A percentile compares a stretch with the other conserved stretches of the same genome.
Evolutionary conservation across 2,888 invertebrate genomes (phyloP).

Genomic region (Oxyteleia sp.): DNA sequence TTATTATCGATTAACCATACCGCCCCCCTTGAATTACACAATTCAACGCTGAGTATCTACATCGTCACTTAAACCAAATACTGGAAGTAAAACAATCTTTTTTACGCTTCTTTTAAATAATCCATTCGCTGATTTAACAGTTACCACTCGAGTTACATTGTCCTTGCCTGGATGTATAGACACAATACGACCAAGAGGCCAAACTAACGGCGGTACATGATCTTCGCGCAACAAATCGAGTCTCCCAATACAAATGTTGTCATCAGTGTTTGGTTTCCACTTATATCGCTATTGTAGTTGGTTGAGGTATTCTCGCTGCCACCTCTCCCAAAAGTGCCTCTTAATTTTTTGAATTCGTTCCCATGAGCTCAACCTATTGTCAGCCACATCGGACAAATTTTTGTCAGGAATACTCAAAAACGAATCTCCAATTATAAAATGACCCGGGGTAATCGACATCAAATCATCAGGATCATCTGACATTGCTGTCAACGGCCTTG

Average conservation of each 20-base stretch:
- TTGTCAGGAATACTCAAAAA: no score
- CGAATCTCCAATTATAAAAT: no score
- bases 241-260: constrained; percentile 35
- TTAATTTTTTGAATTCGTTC: constrained; percentile 57
- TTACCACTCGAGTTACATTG: constrained; percentile 67
- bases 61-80: no score
- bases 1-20: neutral
- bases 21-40: neutral
- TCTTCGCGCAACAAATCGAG: constrained; percentile 71
- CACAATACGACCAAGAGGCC: constrained; percentile 74
- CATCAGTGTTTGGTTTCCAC: constrained; percentile 25
- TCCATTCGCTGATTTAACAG: constrained; percentile 1
- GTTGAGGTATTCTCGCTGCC: constrained; percentile 57
- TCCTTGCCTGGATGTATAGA: constrained; percentile 75
- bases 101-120: constrained; percentile 8
- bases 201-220: constrained; percentile 67
- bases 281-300: constrained; percentile 58
- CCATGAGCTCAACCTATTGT: constrained; percentile 62
- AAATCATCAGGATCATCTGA: no score
- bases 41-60: neutral
- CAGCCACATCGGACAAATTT: constrained; percentile 27
- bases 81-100: neutral
- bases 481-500: constrained; percentile 61
- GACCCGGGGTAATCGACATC: no score
- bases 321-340: constrained; percentile 61